Base-by-base conservation (phyloP, 2,113 vertebrate genomes). In the Bufo gargarizans region DNA sequence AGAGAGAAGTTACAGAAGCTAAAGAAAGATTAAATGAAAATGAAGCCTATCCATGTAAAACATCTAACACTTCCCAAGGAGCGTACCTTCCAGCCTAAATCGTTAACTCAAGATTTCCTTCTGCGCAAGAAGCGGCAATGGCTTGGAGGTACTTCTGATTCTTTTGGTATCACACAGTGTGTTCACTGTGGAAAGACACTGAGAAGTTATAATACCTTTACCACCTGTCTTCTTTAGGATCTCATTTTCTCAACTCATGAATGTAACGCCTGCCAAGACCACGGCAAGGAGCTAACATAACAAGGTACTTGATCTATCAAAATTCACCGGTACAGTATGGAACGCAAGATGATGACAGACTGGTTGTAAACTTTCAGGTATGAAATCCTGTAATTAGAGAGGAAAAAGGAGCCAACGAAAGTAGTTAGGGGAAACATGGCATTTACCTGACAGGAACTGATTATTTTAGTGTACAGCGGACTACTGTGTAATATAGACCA, bases 241-340 rank as follows among this genome's bases (percentile, higher is more conserved):
- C 72, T 76, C 72, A 76, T 50, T 76, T 76, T 16, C 72, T 50
- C 72, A 50, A 49, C 45, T 50, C 72, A 19, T 76, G 47, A 17
- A 19, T 76, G 72, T 76, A 76, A 76, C 72, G 20, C 72, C 47
- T 76, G 72, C 72, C 72, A 76, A 76, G 43, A 17, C 72, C 72
- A 49, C 72, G 11, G 47, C 50, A 76, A 76, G 72, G 72, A 50
- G 72, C 72, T 50, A 50, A 76, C 72, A 76, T 76, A 20, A 76
- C 72, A 76, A 76, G 72, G 72, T 50, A 76, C 72, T 76, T 76
- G 14, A 74, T 74, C 43, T 74, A 16, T 74, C 43, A 74, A 49
- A 74, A 17, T 76, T 76, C 72, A 49, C 45, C 10, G 47, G 72
- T 76, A 50, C 72, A 76, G 50, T 20, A 50, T 19, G 3, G 20